Evolutionary conservation across 2,888 invertebrate species (phyloP), one percentile per base, ranked within the genome.

Genomic region (Oscheius sp.): DNA sequence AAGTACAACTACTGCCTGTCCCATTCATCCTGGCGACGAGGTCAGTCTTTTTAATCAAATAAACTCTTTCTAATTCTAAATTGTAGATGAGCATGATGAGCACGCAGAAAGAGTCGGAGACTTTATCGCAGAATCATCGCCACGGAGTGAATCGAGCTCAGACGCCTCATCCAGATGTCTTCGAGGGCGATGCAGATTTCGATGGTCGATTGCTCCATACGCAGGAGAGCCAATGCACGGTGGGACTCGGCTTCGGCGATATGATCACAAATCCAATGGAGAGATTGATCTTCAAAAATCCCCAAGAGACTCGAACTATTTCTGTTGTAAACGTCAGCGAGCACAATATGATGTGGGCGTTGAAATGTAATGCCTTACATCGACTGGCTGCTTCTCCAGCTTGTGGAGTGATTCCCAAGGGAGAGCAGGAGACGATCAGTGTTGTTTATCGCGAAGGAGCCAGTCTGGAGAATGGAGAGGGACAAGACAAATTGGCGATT

Each of bases 311-410:
- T 20, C 48, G 50, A 17, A 1, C n/a, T 10, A 31, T 64, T n/a
- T 48, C 48, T 15, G 48, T 50, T 34, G 23, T 29, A 12, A 64
- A 64, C 27, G 64, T 46, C n/a, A 12, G 23, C 33, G 20, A 23
- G 33, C 29, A 64, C 34, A 64, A 64, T 20, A 15, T 48, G 48
- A 48, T 64, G 48, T 64, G 64, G 64, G 64, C 64, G 5, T 50
- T 64, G 23, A 64, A 64, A 37, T 64, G 34, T 17, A 64, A 64
- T n/a, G 64, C 64, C 23, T 23, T 64, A 3, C 48, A 64, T 25
- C 50, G 50, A 20, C 48, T 64, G 29, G 46, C 45, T 3, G 64
- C 64, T 34, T 48, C 64, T n/a, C 64, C 64, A n/a, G 64, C 64
- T 34, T 64, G 64, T 48, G 64, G 64, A 20, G 48, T 64, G 15